Evolutionary conservation across 2,888 invertebrate species (phyloP).

Genomic region (Ptilodon capucinus): DNA sequence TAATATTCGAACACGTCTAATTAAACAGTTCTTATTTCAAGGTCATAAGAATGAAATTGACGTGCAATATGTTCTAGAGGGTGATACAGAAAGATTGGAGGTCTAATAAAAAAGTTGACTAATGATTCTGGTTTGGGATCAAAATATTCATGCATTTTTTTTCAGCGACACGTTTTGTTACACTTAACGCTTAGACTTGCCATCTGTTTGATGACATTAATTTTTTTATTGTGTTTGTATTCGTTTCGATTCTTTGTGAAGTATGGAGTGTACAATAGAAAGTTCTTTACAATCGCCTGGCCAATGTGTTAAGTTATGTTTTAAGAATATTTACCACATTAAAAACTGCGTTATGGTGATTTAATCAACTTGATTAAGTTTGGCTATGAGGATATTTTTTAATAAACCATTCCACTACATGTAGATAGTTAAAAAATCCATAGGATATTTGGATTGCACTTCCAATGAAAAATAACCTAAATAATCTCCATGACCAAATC

Average conservation of each 20-base stretch:
- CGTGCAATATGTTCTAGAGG: not conserved
- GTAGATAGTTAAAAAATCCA: no score
- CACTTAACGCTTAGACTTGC: slow-evolving; percentile 74
- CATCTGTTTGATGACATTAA: slow-evolving; percentile 74
- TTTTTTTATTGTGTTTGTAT: slow-evolving; percentile 52
- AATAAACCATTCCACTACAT: no score
- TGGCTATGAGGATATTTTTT: no score
- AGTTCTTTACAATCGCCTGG: not conserved
- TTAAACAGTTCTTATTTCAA: slow-evolving; percentile 18
- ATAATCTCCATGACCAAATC: no score
- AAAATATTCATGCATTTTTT: slow-evolving; percentile 79
- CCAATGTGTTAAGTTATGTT: not conserved
- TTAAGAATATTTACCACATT: no score
- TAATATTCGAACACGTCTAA: not conserved
- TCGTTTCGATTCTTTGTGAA: slow-evolving; percentile 24
- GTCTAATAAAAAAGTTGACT: slow-evolving; percentile 74
- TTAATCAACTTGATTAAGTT: no score
- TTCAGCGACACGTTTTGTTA: slow-evolving; percentile 71
- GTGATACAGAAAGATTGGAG: slow-evolving; percentile 10
- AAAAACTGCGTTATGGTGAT: no score
- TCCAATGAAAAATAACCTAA: no score
- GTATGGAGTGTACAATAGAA: slow-evolving; percentile 9
- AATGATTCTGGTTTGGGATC: slow-evolving; percentile 80
- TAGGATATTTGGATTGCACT: no score
- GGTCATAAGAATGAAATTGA: slow-evolving; percentile 38